Conservation (phyloP, 2,113 vertebrate genomes). For the Colaptes auratus region DNA sequence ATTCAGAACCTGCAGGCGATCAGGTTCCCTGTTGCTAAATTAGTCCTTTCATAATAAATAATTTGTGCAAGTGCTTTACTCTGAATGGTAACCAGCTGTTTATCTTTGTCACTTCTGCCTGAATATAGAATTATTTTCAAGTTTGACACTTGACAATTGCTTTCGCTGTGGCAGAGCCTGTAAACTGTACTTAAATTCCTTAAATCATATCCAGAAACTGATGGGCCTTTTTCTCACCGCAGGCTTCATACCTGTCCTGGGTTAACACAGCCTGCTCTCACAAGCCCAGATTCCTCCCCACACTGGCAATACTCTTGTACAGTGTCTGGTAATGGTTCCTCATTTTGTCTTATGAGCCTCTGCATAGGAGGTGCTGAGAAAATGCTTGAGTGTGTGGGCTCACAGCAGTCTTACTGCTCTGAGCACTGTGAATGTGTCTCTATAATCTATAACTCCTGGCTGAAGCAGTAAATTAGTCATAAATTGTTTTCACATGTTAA, state of each 20-base stretch:
- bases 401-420: background rate
- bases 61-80: background rate
- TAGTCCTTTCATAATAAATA: background rate
- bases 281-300: too few species aligned
- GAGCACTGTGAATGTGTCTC: background rate
- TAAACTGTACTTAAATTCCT: background rate
- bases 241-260: background rate
- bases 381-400: background rate
- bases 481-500: background rate
- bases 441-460: background rate
- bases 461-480: background rate
- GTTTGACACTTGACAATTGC: background rate
- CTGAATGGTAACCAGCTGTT: background rate
- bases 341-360: background rate
- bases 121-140: background rate
- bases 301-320: background rate
- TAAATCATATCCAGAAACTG: background rate
- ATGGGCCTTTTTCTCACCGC: background rate
- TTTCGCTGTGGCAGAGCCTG: background rate
- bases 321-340: background rate
- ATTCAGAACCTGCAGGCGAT: background rate
- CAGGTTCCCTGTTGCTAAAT: background rate
- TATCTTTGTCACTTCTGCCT: background rate
- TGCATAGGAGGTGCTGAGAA: background rate
- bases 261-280: too few species aligned